These are phyloP conservation scores for Hermaeophaga mercurialis DNA, from an alignment of 2,888 invertebrate species.

Conservation along the genomic window DNA sequence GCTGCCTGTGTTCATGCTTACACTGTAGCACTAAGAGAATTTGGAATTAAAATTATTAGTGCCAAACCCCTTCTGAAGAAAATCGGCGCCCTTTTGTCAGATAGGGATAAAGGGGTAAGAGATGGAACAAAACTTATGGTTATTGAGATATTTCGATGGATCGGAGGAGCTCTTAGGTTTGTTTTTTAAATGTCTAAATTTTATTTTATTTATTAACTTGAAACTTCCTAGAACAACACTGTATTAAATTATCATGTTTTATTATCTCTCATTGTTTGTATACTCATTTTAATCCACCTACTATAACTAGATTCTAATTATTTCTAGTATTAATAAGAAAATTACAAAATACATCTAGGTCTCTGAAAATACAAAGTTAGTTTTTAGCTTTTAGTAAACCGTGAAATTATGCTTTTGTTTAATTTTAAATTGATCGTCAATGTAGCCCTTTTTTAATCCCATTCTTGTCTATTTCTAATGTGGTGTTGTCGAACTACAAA, in stretches of 20 bases:
- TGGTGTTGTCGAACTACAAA: no score
- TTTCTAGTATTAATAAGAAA: no score
- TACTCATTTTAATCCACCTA: no score
- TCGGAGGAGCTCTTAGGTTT: slow-evolving; percentile 54
- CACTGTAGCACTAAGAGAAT: slow-evolving; percentile 81
- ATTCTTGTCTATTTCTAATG: no score
- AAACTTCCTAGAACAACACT: not conserved
- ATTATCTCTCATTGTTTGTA: no score
- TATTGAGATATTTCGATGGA: slow-evolving; percentile 86
- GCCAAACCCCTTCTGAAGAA: slow-evolving; percentile 90
- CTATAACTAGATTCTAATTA: no score
- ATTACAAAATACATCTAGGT: no score
- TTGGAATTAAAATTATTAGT: slow-evolving; percentile 89
- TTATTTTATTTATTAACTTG: not conserved
- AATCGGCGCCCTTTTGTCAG: slow-evolving; percentile 81
- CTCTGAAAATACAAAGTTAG: no score
- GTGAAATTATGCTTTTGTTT: no score
- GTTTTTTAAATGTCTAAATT: not conserved
- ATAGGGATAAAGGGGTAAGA: slow-evolving; percentile 88
- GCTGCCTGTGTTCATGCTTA: slow-evolving; percentile 79
- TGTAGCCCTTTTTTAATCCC: no score
- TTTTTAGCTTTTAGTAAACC: no score
- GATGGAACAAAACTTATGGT: slow-evolving; percentile 91
- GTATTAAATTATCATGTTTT: not conserved
- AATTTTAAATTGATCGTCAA: no score